Base-by-base conservation (phyloP, 2,113 vertebrate genomes). In the Scopus umbretta region DNA sequence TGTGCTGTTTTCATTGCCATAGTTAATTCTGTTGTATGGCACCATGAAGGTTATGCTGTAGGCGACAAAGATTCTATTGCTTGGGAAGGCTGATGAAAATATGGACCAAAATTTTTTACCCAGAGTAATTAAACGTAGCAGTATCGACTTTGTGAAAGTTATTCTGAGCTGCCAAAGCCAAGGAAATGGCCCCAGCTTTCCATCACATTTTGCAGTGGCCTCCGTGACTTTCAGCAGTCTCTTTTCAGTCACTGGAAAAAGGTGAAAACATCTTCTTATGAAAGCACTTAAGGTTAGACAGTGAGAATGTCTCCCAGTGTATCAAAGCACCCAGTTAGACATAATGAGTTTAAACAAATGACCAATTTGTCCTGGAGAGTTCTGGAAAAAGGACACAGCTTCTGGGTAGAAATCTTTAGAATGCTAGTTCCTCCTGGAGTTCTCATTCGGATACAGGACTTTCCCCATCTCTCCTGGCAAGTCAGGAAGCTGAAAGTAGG, bases 81-180 rank as follows among this genome's bases (percentile, higher is more conserved):
- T 85, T 80, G 6, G 45, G 90, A 95, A 80, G 45, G 70, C 84
- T 92, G 86, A 85, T 95, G 88, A 91, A 95, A 92, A 84, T 92
- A 91, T 36, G 42, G 86, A 81, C 53, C 23, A 55, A 49, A 13
- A 3, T 75, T 68, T 94, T 96, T 86, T 89, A 22, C 53, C 94
- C 49, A 19, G 88, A 75, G 53, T 92, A 89, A 94, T 92, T 91
- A 75, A 84, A 16, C 81, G 49, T 63, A 87, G 62, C 49, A 49
- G 42, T 85, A 95, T 79, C 93, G 96, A 90, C 79, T 90, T 83
- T 58, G 55, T 78, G 89, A 87, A 93, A 75, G 84, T 81, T 94
- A 75, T 68, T 91, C 76, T 79, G 84, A 94, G 91, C 62, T 72
- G 43, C 80, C 30, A 43, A 36, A 75, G 86, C 62, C 86, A 88